Base-by-base conservation (phyloP, 2,113 vertebrate species). In the Ammodytes dubius region DNA sequence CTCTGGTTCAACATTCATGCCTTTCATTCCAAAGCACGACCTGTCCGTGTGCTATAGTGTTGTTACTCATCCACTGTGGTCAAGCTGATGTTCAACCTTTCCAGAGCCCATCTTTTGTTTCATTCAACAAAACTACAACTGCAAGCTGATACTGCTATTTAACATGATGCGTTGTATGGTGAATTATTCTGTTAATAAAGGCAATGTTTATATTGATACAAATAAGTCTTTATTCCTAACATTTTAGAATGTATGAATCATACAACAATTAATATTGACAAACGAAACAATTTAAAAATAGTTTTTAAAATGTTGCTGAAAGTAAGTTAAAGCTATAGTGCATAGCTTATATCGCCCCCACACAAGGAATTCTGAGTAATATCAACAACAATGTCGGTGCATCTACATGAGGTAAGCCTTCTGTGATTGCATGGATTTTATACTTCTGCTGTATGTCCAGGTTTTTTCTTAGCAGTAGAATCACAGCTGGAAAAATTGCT, bases 131-230 rank as follows among this genome's bases (percentile, higher is more conserved):
- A 84, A 87, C 74, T 49, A 79, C 79, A 83, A 79, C 67, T 87
- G 79, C 85, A 79, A 88, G 88, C 77, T 60, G 88, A 88, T 83
- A 86, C 77, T 88, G 92, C 87, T 91, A 92, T 92, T 94, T 92
- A 90, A 94, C 87, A 89, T 83, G 54, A 89, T 90, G 71, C 77
- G 77, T 85, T 93, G 94, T 92, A 90, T 74, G 89, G 91, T 94
- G 91, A 91, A 87, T 81, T 90, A 92, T 95, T 94, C 95, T 94
- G 89, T 94, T 91, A 94, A 95, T 94, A 94, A 95, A 95, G 90
- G 65, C 76, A 57, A 90, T 89, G 83, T 94, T 92, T 94, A 86
- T 93, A 93, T 92, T 90, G 88, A 88, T 87, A 89, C 67, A 87
- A 3, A 50, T 49, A 19, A 10, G 13, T 77, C 27, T 86, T 84